Evolutionary conservation across 2,797 vertebrate genomes (phyloP), one percentile per base, ranked within the genome.

Genomic region (Coendou prehensilis): DNA sequence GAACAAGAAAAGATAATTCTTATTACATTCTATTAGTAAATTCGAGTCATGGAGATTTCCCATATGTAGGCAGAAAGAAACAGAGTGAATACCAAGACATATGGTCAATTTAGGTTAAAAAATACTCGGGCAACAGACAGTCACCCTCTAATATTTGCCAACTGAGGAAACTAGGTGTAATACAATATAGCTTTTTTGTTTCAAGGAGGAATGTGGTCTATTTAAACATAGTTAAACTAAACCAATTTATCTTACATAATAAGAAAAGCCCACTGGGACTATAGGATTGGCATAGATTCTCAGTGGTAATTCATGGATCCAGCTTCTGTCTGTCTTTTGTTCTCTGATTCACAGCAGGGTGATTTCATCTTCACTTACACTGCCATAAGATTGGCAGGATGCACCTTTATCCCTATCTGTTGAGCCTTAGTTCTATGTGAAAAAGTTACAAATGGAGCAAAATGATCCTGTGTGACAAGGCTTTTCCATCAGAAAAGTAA

Each of bases 401-500:
- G 3, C 47, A 15, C 45, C 23, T 82, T 71, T 85, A 69, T 63
- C 23, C 85, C 9, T 8, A 71, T 6, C 0, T 59, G 20, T 33
- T n/a, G 92, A 84, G 30, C 20, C 33, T 15, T 85, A 57, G 63
- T 57, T 92, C 33, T 18, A 64, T 6, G 9, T 73, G 15, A 30
- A 89, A 89, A 89, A 82, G 9, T 57, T 69, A 22, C 50, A 69
- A 88, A 37, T 81, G 18, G 22, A 13, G 56, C 5, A 88, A 64
- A 87, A 69, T 47, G 7, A 15, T 84, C 81, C 45, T 59, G 23
- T 57, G 23, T 84, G 10, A 14, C 37, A 75, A 57, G 26, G 20
- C 75, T n/a, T 94, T 67, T 47, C 64, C 28, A 63, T n/a, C n/a
- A 45, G 69, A 33, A 80, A 86, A 83, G 30, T 23, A 73, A 95